Conservation (phyloP, 1,140 invertebrate species). For the Orchestia grillus region DNA sequence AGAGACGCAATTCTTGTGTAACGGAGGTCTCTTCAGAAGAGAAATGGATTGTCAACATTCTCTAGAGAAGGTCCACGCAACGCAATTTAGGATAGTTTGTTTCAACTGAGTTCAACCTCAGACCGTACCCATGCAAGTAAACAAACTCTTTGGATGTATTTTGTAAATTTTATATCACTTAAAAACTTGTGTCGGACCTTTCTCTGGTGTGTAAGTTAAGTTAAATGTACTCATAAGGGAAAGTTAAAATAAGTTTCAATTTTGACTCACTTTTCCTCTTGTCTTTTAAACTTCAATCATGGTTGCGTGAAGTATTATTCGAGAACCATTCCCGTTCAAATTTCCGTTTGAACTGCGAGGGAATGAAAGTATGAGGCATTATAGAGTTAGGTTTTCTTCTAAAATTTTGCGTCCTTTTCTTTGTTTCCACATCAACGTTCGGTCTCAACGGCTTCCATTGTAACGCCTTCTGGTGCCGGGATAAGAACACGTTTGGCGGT, state of each 20-base stretch:
- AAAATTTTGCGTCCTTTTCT: neutral
- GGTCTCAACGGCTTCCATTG: neutral
- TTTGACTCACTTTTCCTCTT: too few relatives aligned
- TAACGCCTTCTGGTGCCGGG: slow-evolving; percentile 7
- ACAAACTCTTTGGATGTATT: neutral
- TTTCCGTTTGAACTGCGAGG: neutral
- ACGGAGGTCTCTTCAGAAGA: neutral
- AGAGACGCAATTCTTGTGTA: neutral
- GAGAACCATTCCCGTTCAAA: too few relatives aligned
- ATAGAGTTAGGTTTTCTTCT: neutral
- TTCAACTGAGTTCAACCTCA: neutral
- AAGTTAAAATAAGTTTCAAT: too few relatives aligned
- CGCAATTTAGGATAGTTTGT: neutral
- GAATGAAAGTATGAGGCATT: neutral
- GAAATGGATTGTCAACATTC: neutral
- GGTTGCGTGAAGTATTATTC: too few relatives aligned
- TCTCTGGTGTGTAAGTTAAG: neutral
- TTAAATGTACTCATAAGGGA: neutral
- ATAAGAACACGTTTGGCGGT: neutral
- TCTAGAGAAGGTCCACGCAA: neutral
- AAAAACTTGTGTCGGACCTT: neutral
- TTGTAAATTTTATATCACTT: neutral
- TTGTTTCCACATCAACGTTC: slow-evolving; percentile 30
- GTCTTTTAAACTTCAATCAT: too few relatives aligned
- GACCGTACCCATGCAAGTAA: neutral